Percentiles rank a stretch among this genome's conserved stretches.
Evolutionary conservation across 2,888 invertebrate genomes (phyloP).

Genomic region (Folsomia candida): DNA sequence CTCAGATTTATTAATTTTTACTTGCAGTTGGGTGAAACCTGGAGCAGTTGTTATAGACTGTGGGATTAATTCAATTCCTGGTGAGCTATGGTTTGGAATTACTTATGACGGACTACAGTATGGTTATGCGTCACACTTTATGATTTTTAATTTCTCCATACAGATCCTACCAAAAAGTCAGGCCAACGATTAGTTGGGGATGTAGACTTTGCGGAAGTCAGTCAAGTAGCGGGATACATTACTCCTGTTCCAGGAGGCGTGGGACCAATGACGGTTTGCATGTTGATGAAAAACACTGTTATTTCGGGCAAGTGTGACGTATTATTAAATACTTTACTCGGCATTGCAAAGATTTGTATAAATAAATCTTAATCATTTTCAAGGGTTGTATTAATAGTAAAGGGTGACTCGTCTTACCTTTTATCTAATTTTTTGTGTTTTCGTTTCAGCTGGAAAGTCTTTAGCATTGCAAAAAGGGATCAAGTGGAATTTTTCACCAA

Average conservation of each 20-base stretch:
- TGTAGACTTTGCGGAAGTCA: slow-evolving; percentile 81
- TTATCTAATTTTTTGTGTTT: too few species aligned
- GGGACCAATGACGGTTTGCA: slow-evolving; percentile 99
- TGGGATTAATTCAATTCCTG: slow-evolving; percentile 89
- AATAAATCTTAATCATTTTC: too few species aligned
- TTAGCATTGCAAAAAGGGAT: slow-evolving; percentile 53
- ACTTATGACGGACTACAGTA: too few species aligned
- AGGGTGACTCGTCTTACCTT: too few species aligned
- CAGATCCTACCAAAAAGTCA: slow-evolving; percentile 72
- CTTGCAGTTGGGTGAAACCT: slow-evolving; percentile 96
- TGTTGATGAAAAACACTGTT: slow-evolving; percentile 94
- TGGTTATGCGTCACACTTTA: background rate
- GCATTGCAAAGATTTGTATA: too few species aligned
- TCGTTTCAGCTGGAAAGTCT: slow-evolving; percentile 71
- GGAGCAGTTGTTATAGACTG: slow-evolving; percentile 98
- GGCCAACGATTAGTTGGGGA: slow-evolving; percentile 91
- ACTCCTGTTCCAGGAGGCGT: slow-evolving; percentile 93
- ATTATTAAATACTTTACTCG: too few species aligned
- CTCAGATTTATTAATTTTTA: too few species aligned
- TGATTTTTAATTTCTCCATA: slow-evolving; percentile 27
- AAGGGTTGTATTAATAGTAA: too few species aligned
- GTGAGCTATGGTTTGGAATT: too few species aligned
- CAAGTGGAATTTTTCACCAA: slow-evolving; percentile 70
- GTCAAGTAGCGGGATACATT: slow-evolving; percentile 76
- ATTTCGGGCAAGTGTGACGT: too few species aligned